phyloP scores from a whole-genome alignment of 2,113 vertebrate genomes.

The Daubentonia madagascariensis region DNA sequence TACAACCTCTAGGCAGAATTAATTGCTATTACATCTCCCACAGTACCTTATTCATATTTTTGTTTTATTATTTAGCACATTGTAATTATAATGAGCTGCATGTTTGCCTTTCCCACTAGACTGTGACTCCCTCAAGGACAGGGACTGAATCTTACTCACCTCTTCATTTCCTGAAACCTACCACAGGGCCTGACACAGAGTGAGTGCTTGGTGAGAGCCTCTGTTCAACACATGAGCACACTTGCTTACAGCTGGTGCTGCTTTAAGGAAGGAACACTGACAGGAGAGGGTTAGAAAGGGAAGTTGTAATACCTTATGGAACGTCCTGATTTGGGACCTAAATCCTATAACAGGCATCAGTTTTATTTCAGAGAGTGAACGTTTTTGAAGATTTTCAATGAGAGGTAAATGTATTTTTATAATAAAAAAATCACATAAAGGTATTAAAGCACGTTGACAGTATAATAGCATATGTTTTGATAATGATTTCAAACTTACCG shows the following conservation, averaged over 20 bases:
- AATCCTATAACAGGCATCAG: background rate
- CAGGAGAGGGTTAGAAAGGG: background rate
- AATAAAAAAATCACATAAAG: background rate
- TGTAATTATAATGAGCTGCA: conserved; percentile 51
- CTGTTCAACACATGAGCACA: background rate
- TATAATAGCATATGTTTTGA: background rate
- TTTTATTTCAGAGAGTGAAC: background rate
- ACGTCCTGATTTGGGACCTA: background rate
- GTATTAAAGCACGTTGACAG: background rate
- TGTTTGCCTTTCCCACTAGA: conserved; percentile 39
- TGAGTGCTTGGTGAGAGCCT: background rate
- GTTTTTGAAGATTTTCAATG: background rate
- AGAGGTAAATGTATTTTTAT: background rate
- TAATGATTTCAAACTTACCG: background rate
- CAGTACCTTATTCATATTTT: conserved; percentile 30
- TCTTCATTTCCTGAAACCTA: background rate
- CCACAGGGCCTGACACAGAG: background rate
- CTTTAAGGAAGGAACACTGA: background rate
- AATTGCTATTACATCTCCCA: conserved; percentile 50
- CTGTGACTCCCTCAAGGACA: conserved; percentile 46
- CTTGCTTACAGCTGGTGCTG: background rate
- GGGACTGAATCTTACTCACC: background rate
- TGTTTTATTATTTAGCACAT: conserved; percentile 46
- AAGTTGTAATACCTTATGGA: rapidly evolving
- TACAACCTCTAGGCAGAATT: conserved; percentile 47